These are phyloP conservation scores for Anhinga rufa DNA, from an alignment of 2,113 vertebrate genomes.

Conservation along the genomic window DNA sequence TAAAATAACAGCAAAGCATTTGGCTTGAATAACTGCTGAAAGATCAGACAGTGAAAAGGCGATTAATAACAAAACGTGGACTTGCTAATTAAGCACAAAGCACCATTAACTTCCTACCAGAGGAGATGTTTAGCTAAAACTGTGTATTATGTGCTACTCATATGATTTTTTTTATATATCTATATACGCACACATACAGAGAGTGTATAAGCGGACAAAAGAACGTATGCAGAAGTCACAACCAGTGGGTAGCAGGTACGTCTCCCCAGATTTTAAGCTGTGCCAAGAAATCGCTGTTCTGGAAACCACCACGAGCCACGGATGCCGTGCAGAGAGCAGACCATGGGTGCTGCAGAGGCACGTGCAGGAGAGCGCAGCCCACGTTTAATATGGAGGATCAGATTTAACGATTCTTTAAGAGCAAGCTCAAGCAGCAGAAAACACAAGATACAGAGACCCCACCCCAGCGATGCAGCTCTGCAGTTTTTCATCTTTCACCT, in stretches of 20 bases:
- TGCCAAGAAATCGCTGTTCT: background rate
- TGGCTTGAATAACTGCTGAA: background rate
- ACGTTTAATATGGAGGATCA: rapidly evolving
- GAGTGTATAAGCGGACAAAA: background rate
- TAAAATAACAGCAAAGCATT: background rate
- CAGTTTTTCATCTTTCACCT: background rate
- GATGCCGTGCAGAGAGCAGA: background rate
- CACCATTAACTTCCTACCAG: background rate
- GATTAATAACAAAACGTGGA: background rate
- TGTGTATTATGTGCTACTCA: background rate
- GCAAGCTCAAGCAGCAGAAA: background rate
- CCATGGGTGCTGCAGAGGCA: background rate
- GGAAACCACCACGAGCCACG: background rate
- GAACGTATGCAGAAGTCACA: rapidly evolving
- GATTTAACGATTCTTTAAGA: background rate
- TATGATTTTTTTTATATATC: too few species aligned
- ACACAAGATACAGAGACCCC: background rate
- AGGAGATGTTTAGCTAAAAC: background rate
- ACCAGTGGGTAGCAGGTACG: background rate
- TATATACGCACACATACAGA: background rate
- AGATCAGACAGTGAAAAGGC: background rate
- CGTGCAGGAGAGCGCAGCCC: background rate
- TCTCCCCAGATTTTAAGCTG: background rate
- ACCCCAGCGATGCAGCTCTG: background rate
- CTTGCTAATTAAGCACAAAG: background rate